Evolutionary conservation across 2,113 vertebrate species (phyloP).

Genomic region (Coptodon bakossiorum): DNA sequence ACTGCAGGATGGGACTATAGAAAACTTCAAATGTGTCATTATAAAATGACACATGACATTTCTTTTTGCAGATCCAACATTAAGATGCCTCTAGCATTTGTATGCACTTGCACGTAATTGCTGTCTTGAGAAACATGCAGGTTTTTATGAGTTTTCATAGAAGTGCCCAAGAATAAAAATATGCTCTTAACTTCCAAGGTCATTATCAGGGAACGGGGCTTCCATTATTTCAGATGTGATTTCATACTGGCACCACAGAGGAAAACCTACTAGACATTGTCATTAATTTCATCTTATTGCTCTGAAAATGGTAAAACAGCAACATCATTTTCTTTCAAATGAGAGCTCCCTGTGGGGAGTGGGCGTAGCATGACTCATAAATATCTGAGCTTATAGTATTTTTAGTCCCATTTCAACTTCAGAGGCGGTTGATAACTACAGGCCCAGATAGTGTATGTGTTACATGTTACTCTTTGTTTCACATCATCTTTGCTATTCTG

Average conservation of each 20-base stretch:
- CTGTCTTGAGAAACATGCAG: neutral
- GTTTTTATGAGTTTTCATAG: neutral
- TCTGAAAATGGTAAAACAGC: neutral
- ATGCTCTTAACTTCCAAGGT: neutral
- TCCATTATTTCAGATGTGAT: neutral
- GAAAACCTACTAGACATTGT: neutral
- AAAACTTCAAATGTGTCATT: neutral
- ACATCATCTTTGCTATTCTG: neutral
- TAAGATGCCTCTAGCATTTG: neutral
- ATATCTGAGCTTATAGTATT: neutral
- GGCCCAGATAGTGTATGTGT: neutral
- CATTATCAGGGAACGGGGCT: neutral
- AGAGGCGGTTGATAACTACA: neutral
- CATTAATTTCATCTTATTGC: neutral
- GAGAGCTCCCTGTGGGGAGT: neutral
- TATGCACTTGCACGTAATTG: neutral
- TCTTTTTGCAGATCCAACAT: neutral
- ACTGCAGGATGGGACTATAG: neutral
- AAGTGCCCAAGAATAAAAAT: neutral
- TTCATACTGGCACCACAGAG: neutral
- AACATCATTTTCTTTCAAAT: neutral
- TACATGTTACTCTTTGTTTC: neutral
- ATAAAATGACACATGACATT: neutral
- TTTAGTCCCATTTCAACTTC: neutral
- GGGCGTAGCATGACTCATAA: neutral